Evolutionary conservation across 53 echinoderm and acorn worm genomes (phyloP), one percentile per base, ranked within the genome.

Genomic region (Crossaster papposus): DNA sequence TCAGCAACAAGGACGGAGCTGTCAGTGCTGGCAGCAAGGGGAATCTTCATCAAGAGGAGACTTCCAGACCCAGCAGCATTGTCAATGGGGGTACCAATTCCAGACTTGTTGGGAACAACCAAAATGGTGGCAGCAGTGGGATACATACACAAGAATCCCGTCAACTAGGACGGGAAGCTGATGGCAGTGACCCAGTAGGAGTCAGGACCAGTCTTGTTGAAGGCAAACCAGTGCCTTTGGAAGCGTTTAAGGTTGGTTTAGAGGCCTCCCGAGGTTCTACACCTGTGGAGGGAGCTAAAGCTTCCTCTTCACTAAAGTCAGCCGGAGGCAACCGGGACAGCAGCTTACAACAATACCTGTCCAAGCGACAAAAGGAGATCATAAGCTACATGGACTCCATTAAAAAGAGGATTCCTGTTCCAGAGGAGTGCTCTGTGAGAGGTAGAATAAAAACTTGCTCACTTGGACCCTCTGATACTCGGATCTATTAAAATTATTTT

Each of bases 321-420:
- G 80, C 73, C 10, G 96, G 89, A 18, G 92, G 90, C 65, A 95
- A 91, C 81, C 36, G 96, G 35, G 95, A 97, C 82, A 97, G 98
- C 83, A 94, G 96, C 80, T 80, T 97, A 72, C 98, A 97, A 83
- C 93, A 93, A 82, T 97, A 97, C 88, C 88, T 97, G 79, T 91
- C 94, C 50, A 91, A 96, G 36, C 83, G 97, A 70, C 95, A 96
- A 65, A 94, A 91, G 87, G 97, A 97, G 83, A 97, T 97, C 77
- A 93, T 78, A 78, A 92, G 91, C 73, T 97, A 96, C 64, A 95
- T 97, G 92, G 98, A 97, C 28, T 96, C 98, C 31, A 96, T 96
- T 58, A 97, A 93, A 70, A 92, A 90, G 64, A 91, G 88, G 86
- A 93, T 97, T 72, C 98, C 98, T 0, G 92, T 97, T 29, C 98